A percentile compares a stretch with the other conserved stretches of the same genome.
Evolutionary conservation across 2,888 invertebrate species (phyloP).

Genomic region (Synergus itoensis): DNA sequence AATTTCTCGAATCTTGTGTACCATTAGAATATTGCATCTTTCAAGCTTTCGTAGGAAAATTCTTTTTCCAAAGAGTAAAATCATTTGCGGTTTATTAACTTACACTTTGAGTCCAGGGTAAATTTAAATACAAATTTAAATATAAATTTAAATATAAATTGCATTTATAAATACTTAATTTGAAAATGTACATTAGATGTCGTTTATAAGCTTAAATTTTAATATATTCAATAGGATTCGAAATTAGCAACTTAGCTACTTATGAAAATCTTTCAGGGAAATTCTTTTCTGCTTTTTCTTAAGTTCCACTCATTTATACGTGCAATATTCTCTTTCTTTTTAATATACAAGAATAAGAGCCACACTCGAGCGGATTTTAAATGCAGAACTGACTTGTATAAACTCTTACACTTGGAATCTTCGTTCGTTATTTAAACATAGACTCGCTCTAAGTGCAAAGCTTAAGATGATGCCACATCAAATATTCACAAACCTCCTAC

Average conservation of each 20-base stretch:
- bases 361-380: conserved; percentile 8
- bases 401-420: not conserved
- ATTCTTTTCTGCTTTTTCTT: not conserved
- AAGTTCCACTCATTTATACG: not conserved
- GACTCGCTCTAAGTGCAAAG: not conserved
- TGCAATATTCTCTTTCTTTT: conserved; percentile 1
- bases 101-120: not conserved
- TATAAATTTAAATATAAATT: conserved; percentile 21
- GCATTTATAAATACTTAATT: not conserved
- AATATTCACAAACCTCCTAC: conserved; percentile 14
- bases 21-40: conserved; percentile 21
- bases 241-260: not conserved
- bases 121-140: not conserved
- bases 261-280: not conserved
- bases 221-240: not conserved
- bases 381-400: not conserved
- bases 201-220: no score
- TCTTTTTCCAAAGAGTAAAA: not conserved
- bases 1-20: conserved; percentile 14
- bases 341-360: not conserved
- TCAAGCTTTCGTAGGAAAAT: not conserved
- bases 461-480: conserved; percentile 8
- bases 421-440: conserved; percentile 19
- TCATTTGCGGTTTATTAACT: not conserved
- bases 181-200: not conserved